phyloP scores from a whole-genome alignment of 2,888 invertebrate genomes.

The Andrena trimmerana region DNA sequence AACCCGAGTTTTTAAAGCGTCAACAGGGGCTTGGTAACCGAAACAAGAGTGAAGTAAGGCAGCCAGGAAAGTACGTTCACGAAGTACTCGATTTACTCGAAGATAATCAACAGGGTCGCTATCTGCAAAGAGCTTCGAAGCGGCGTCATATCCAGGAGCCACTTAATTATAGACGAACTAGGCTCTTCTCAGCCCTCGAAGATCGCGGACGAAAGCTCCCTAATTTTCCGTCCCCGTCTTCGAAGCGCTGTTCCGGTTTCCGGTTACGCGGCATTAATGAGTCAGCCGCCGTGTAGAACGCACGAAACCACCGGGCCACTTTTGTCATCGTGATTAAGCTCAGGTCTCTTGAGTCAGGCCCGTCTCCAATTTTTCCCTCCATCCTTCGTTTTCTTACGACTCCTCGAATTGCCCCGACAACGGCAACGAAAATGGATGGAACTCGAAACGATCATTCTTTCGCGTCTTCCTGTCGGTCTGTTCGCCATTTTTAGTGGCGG shows the following conservation, averaged over 20 bases:
- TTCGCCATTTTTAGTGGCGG: not conserved
- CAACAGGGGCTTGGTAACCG: not conserved
- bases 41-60: not conserved
- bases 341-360: not conserved
- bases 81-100: constrained; percentile 29
- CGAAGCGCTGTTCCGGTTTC: constrained; percentile 53
- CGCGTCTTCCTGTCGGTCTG: not conserved
- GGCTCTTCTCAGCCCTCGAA: constrained; percentile 14
- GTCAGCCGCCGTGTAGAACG: constrained; percentile 64
- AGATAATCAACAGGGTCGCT: constrained; percentile 44
- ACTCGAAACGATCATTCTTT: not conserved
- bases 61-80: not conserved
- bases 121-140: constrained; percentile 28
- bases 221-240: constrained; percentile 55
- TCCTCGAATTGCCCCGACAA: not conserved
- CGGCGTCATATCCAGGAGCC: constrained; percentile 25
- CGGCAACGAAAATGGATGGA: not conserved
- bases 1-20: not conserved
- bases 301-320: constrained; percentile 52
- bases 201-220: constrained; percentile 46
- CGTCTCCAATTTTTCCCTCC: not conserved
- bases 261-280: constrained; percentile 68
- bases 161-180: constrained; percentile 48
- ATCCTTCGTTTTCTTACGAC: not conserved
- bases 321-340: constrained; percentile 57